Evolutionary conservation across 2,888 invertebrate genomes (phyloP), one percentile per base, ranked within the genome.

Genomic region (Platerodrilus igneus): DNA sequence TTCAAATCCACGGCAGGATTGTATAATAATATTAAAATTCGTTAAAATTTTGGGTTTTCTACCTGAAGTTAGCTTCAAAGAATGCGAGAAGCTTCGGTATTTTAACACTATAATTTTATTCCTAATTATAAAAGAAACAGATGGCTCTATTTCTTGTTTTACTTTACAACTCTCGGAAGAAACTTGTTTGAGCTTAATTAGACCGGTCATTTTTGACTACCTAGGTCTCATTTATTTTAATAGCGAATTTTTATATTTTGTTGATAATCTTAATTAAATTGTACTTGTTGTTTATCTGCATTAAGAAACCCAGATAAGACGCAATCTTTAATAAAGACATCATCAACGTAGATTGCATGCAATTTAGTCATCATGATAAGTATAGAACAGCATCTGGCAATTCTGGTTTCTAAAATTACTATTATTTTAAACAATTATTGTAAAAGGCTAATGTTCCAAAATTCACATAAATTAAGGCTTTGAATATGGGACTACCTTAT

Each of bases 1-100:
- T 58, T 59, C 56, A 55, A 57, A 60, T 60, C 56, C 16, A 25
- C 13, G 30, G 16, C 20, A 28, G 31, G 34, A 23, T 9, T 18
- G 18, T 35, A 25, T 28, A 35, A 39, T 29, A 37, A 33, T 28
- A 29, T 37, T 31, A 11, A 36, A 29, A 37, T 34, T 34, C 27
- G 26, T 31, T 38, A 20, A 27, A 26, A 38, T 30, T 36, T 34
- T 21, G 34, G 26, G 22, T 9, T 9, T 21, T 25, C 18, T 21
- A 2, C 23, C 14, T 26, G 13, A 7, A 36, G 25, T 14, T 16
- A 22, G 30, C 20, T 31, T 22, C 10, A 42, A 27, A 33, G 37
- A 37, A 47, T 41, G 49, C 34, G 46, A 45, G 45, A 48, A 46
- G 26, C 34, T 23, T 42, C 21, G 33, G 33, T 34, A 42, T 37